Evolutionary conservation across 2,797 vertebrate species (phyloP), one percentile per base, ranked within the genome.

Genomic region (Crenuchus spilurus): DNA sequence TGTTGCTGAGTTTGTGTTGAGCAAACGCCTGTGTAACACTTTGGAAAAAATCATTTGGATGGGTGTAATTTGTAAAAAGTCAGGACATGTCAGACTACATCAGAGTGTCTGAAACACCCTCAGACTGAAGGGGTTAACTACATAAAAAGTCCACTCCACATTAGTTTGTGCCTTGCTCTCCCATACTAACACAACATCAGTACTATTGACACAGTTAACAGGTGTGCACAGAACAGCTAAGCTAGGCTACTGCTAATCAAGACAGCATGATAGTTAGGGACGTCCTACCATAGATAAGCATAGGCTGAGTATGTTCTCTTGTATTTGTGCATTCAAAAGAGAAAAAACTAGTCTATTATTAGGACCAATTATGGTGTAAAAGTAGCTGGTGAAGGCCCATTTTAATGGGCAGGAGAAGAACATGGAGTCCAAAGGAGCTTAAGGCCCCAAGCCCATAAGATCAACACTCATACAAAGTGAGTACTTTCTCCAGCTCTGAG

Each of bases 251-350:
- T 18, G 11, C 3, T 8, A 20, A 24, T 10, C 20, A 57, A 10
- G 4, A 16, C 14, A 13, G 13, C 22, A 22, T 49, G 9, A 16
- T 22, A 41, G 35, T 16, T 39, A 39, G 4, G 2, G 13, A 11
- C 42, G 13, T 61, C 57, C 35, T 2, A 6, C 31, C 41, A 79
- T 69, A 83, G 24, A 70, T 44, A 22, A 49, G 69, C 44, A 24
- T 33, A 46, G n/a, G 44, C 76, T 55, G 68, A 80, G 82, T 82
- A 72, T 68, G 66, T 42, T 41, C 11, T 58, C n/a, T 41, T 41
- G 26, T 11, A 30, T 35, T 51, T 30, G 67, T 46, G 16, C n/a
- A 46, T 57, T 54, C 37, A 62, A 8, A 24, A 60, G 52, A 71
- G 7, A 14, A 44, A 42, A 44, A 24, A 31, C 4, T 30, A 26